Evolutionary conservation across 2,113 vertebrate genomes (phyloP).

Genomic region (Cardinalis cardinalis): DNA sequence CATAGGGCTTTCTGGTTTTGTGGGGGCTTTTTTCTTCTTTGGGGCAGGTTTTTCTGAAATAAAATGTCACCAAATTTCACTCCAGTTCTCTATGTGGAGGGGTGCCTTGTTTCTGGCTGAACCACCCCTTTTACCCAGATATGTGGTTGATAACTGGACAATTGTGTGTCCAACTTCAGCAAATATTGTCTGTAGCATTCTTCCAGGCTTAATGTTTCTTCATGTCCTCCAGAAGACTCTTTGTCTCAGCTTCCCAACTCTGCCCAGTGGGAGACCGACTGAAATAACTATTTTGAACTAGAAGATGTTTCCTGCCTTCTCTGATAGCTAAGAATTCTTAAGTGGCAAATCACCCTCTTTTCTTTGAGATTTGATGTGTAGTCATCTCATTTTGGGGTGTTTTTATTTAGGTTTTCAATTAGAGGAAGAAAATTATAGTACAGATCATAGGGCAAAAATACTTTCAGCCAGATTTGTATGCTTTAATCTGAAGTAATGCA

Average conservation of each 20-base stretch:
- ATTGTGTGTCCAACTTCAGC: background rate
- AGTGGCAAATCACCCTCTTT: background rate
- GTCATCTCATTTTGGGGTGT: background rate
- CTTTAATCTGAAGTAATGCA: conserved; percentile 8
- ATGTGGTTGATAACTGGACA: accelerated
- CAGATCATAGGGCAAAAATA: background rate
- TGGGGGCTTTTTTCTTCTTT: background rate
- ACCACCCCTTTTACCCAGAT: background rate
- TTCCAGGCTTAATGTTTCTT: background rate
- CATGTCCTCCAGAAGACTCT: background rate
- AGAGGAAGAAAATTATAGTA: background rate
- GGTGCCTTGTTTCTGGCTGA: background rate
- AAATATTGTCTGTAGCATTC: background rate
- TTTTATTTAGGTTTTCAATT: background rate
- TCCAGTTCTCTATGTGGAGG: background rate
- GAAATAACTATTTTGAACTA: background rate
- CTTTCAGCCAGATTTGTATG: background rate
- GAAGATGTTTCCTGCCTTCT: background rate
- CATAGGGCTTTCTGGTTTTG: background rate
- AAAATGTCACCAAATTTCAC: background rate
- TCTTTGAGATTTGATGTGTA: background rate
- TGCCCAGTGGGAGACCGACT: background rate
- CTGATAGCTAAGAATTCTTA: background rate
- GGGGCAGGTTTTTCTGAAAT: background rate
- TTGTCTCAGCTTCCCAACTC: background rate